Base-by-base conservation (phyloP, 2,797 vertebrate species). In the Urosaurus nigricauda region DNA sequence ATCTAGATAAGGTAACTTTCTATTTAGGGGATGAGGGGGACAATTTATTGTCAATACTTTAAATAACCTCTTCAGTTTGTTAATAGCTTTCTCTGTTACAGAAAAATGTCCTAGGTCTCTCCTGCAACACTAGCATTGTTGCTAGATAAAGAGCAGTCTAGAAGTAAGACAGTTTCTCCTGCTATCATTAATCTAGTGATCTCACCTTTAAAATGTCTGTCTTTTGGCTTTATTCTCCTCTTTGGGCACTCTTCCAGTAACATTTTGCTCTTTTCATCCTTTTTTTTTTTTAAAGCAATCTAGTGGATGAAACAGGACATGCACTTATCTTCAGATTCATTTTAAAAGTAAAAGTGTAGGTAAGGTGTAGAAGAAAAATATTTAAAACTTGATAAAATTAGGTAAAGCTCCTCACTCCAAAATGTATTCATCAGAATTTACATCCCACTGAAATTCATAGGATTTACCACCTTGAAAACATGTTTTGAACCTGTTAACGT, bases 161-260 rank as follows among this genome's bases (percentile, higher is more conserved):
- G 82, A 87, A 91, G 78, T 83, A 90, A 91, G 90, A 83, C 84
- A 58, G 65, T 87, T 88, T 86, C 84, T 93, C 70, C 86, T 91
- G 83, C 75, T 91, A 74, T 91, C 92, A 91, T 91, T 90, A 95
- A 94, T 94, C 91, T 92, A 91, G 94, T 89, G 92, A 94, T 92
- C 89, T 92, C 92, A 90, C 91, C 88, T 95, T 94, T 93, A 91
- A 74, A 94, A 87, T 87, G 68, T 73, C 90, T 94, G 85, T 92
- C 91, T 90, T 91, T 17, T 75, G 78, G 12, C 35, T 85, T 90
- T 92, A 87, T 91, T 95, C 92, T 93, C 90, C 93, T 90, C 88
- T 95, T 93, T 93, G 92, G 95, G 89, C 90, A 91, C 93, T 92
- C 84, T 93, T 92, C 89, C 93, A 93, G 90, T 92, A 90, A 92